phyloP scores from a whole-genome alignment of 2,797 vertebrate genomes.

The Syngnathus rostellatus region DNA sequence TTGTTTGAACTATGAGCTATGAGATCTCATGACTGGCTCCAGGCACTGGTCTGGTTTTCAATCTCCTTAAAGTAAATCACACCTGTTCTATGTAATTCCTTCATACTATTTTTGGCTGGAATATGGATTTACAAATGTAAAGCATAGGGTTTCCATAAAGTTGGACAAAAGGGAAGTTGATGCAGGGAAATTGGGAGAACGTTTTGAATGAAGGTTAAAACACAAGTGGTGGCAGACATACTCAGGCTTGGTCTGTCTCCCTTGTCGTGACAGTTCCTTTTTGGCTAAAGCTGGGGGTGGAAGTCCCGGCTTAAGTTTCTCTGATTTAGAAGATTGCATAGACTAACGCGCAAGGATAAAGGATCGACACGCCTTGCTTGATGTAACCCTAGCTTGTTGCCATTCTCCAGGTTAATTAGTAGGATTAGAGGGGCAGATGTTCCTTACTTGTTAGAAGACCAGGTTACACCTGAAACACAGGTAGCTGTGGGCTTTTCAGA shows the following conservation, averaged over 20 bases:
- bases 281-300: conserved; percentile 32
- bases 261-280: conserved; percentile 23
- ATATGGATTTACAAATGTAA: conserved; percentile 31
- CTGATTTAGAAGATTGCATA: conserved; percentile 64
- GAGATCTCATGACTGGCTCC: conserved; percentile 44
- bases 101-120: conserved; percentile 48
- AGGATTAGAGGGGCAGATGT: conserved; percentile 70
- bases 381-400: conserved; percentile 57
- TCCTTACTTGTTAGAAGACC: conserved; percentile 37
- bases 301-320: conserved; percentile 56
- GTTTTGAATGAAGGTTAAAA: conserved; percentile 27
- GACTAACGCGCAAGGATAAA: conserved; percentile 57
- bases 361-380: conserved; percentile 36
- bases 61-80: conserved; percentile 62
- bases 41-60: conserved; percentile 48
- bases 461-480: conserved; percentile 50
- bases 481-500: conserved; percentile 34
- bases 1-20: conserved; percentile 38
- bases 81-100: conserved; percentile 44
- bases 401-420: conserved; percentile 63
- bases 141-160: conserved; percentile 10
- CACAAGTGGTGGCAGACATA: conserved; percentile 34
- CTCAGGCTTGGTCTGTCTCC: conserved; percentile 37
- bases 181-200: conserved; percentile 8
- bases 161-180: conserved; percentile 15